Evolutionary conservation across 2,113 vertebrate species (phyloP).

Genomic region (Regulus satrapa): DNA sequence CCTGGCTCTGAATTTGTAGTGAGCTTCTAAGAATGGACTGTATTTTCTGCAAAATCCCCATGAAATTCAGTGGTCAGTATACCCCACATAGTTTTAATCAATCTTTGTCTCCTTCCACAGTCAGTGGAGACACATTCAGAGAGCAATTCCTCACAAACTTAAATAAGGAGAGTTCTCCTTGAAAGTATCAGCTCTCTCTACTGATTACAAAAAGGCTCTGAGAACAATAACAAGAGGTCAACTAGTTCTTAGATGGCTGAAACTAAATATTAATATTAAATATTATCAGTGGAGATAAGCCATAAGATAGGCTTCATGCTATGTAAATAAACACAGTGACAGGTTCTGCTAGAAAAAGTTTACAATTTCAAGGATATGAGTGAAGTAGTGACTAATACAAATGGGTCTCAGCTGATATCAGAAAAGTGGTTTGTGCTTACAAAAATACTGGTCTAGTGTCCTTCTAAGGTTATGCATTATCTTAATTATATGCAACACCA

Average conservation of each 20-base stretch:
- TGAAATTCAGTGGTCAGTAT: background rate
- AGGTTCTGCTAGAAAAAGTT: background rate
- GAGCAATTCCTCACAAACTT: background rate
- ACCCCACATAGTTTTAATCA: background rate
- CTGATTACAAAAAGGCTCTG: background rate
- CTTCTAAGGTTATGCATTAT: background rate
- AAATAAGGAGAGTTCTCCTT: background rate
- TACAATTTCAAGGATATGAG: background rate
- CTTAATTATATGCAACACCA: background rate
- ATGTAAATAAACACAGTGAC: background rate
- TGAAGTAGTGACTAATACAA: background rate
- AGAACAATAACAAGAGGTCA: background rate
- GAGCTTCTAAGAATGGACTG: background rate
- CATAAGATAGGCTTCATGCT: background rate
- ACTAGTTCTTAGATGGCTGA: background rate
- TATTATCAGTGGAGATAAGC: background rate
- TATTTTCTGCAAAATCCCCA: background rate
- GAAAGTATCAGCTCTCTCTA: background rate
- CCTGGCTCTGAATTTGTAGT: background rate
- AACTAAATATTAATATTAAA: background rate
- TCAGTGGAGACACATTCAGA: background rate
- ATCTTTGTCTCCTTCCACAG: background rate
- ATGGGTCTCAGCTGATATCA: background rate
- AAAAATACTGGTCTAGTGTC: background rate
- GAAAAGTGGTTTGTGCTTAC: background rate